Conservation (phyloP, 2,888 invertebrate species). For the Nemotelus nigrinus region DNA sequence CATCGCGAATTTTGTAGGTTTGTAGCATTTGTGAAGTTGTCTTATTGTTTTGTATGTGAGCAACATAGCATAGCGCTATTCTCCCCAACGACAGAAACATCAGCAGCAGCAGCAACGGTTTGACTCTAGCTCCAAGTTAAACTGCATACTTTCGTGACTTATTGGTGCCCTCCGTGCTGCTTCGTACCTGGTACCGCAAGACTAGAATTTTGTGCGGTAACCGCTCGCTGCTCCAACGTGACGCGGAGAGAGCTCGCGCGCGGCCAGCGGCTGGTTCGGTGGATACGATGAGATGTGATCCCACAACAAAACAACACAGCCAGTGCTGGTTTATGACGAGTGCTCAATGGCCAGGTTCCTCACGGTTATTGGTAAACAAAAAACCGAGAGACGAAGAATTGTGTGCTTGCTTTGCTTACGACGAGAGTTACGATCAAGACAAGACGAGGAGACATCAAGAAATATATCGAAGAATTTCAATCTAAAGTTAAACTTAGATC, state of each 20-base stretch:
- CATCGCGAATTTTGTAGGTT: constrained; percentile 25
- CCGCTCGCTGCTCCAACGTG: neutral
- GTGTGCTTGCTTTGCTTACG: neutral
- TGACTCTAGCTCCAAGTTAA: neutral
- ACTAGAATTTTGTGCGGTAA: constrained; percentile 17
- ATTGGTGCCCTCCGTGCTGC: constrained; percentile 41
- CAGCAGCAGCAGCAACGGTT: neutral
- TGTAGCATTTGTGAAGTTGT: neutral
- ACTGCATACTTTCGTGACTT: constrained; percentile 42
- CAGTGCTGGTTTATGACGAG: no score
- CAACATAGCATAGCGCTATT: neutral
- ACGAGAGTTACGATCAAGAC: neutral
- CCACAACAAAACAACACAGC: neutral
- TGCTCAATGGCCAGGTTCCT: no score
- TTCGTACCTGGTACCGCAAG: constrained; percentile 40
- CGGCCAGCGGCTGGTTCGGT: neutral
- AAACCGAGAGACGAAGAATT: neutral
- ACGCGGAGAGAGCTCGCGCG: constrained; percentile 14
- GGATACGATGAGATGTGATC: neutral
- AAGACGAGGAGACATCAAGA: neutral
- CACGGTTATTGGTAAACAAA: neutral
- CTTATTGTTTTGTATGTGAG: neutral
- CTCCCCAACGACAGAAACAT: constrained; percentile 17
- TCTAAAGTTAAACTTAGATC: neutral
- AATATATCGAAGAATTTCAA: constrained; percentile 19